Evolutionary conservation across 2,888 invertebrate genomes (phyloP).

Genomic region (Apodemia hepburni): DNA sequence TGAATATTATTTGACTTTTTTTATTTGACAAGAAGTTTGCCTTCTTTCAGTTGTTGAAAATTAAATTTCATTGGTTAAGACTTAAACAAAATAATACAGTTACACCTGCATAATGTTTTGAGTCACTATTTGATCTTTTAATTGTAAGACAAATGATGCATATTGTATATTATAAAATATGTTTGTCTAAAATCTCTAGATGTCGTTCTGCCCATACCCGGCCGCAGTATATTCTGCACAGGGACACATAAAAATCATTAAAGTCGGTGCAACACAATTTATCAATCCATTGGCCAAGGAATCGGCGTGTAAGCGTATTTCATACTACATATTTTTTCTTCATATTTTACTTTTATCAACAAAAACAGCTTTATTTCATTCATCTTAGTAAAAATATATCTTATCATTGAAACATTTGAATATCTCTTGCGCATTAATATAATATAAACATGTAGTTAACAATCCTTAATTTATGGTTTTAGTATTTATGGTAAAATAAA

Average conservation of each 20-base stretch:
- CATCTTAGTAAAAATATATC: not conserved
- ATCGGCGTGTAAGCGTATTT: not conserved
- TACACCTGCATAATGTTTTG: too few species aligned
- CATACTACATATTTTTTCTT: not conserved
- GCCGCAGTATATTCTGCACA: not conserved
- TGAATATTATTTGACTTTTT: too few species aligned
- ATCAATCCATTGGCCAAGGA: not conserved
- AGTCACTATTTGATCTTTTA: too few species aligned
- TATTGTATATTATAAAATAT: too few species aligned
- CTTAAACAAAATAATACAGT: too few species aligned
- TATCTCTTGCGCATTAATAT: not conserved
- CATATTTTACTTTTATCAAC: not conserved
- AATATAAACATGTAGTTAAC: not conserved
- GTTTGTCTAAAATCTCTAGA: not conserved
- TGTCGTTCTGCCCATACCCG: not conserved
- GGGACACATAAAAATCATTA: too few species aligned
- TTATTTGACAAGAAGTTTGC: too few species aligned
- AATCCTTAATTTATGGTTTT: not conserved
- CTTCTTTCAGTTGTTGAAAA: too few species aligned
- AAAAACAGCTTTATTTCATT: not conserved
- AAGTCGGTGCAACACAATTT: too few species aligned
- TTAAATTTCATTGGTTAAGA: too few species aligned
- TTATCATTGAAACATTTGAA: not conserved
- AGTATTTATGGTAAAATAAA: not conserved
- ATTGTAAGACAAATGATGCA: too few species aligned